A percentile compares a stretch with the other conserved stretches of the same genome.
Conservation (phyloP, 2,113 vertebrate genomes). For the Psilopogon haemacephalus region DNA sequence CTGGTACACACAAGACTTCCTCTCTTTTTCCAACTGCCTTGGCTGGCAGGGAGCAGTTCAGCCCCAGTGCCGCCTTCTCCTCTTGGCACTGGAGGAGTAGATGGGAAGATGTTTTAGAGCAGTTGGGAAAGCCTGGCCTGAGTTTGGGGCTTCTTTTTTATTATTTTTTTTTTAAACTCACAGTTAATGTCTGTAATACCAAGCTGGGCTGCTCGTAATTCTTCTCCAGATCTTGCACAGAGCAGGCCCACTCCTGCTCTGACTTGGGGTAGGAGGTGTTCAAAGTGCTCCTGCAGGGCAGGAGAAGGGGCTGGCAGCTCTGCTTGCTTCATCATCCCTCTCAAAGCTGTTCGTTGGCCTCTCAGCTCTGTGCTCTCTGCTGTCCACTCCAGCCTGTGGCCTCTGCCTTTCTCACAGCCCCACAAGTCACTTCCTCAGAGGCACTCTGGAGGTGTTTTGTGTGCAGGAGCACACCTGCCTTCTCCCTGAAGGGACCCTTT, state of each 20-base stretch:
- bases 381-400: fast-evolving
- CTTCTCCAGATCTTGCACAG: not conserved
- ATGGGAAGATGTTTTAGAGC: not conserved
- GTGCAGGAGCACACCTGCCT: not conserved
- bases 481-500: fast-evolving
- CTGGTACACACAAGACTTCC: not conserved
- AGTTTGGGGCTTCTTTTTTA: not conserved
- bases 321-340: not conserved
- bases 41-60: not conserved
- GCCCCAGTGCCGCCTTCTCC: not conserved
- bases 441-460: not conserved
- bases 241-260: conserved; percentile 35
- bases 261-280: not conserved
- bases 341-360: not conserved
- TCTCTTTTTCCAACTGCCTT: not conserved
- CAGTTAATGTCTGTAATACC: not conserved
- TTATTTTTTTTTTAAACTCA: not conserved
- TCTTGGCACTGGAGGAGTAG: not conserved
- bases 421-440: fast-evolving
- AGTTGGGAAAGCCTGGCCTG: not conserved
- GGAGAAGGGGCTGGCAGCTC: conserved; percentile 15
- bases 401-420: not conserved
- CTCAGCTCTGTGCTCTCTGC: not conserved
- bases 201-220: not conserved
- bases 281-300: conserved; percentile 35